Conservation (phyloP, 2,888 invertebrate genomes). For the Prostheceraeus crozeri region DNA sequence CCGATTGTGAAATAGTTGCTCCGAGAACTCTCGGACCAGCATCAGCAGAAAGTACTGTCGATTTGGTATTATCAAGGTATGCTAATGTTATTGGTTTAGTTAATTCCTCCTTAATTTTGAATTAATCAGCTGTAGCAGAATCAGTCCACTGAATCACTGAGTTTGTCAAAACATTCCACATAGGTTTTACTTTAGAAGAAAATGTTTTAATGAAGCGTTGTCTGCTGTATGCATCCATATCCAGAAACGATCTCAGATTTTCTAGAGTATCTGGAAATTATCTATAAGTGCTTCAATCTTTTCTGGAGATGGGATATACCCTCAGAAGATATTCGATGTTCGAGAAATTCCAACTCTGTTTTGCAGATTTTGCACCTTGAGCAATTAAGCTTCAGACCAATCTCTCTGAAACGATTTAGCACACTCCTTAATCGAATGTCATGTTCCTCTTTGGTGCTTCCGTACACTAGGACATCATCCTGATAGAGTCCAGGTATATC, state of each 20-base stretch:
- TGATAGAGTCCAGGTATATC: too few species aligned
- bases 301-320: slow-evolving; percentile 21
- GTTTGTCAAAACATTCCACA: slow-evolving; percentile 7
- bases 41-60: too few species aligned
- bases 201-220: too few species aligned
- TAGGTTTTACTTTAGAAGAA: slow-evolving; percentile 18
- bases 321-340: slow-evolving; percentile 4
- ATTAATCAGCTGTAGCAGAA: background rate
- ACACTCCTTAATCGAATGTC: too few species aligned
- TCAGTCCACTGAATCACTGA: slow-evolving; percentile 1
- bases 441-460: too few species aligned
- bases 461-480: too few species aligned
- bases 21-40: too few species aligned
- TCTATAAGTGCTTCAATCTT: slow-evolving; percentile 26
- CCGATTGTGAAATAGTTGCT: too few species aligned
- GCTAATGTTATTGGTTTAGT: slow-evolving; percentile 7
- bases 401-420: too few species aligned
- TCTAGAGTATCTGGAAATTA: slow-evolving; percentile 7
- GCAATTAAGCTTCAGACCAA: too few species aligned
- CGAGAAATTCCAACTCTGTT: slow-evolving; percentile 28
- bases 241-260: slow-evolving; percentile 20
- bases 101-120: slow-evolving; percentile 9
- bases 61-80: slow-evolving; percentile 8
- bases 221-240: slow-evolving; percentile 12
- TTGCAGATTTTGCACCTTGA: too few species aligned